phyloP scores from a whole-genome alignment of 2,888 invertebrate species.

The Pristionchus japonicus region DNA sequence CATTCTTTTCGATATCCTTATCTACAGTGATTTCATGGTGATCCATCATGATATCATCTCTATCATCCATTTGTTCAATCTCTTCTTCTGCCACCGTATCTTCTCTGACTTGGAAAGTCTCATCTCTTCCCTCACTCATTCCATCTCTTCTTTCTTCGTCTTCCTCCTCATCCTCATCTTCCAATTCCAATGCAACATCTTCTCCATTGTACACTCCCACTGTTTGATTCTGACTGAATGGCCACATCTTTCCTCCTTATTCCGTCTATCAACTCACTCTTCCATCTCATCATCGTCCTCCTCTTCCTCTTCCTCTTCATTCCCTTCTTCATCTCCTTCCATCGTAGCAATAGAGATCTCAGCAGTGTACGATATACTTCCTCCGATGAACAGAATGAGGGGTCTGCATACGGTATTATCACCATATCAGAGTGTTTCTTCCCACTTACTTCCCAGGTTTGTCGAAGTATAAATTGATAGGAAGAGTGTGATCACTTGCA shows the following conservation, averaged over 20 bases:
- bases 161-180: slow-evolving; percentile 39
- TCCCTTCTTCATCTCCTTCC: slow-evolving; percentile 32
- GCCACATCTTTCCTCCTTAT: not conserved
- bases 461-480: slow-evolving; percentile 41
- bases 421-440: not conserved
- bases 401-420: not conserved
- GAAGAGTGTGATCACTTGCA: slow-evolving; percentile 18
- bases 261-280: not conserved
- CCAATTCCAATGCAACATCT: slow-evolving; percentile 21
- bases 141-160: slow-evolving; percentile 16
- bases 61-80: not conserved
- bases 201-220: slow-evolving; percentile 34
- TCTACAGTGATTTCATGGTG: not conserved
- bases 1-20: not conserved
- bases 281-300: not conserved
- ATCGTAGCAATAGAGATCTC: slow-evolving; percentile 26
- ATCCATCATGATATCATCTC: not conserved
- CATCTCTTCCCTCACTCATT: not conserved
- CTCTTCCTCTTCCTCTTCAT: not conserved
- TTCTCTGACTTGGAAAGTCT: slow-evolving; percentile 16
- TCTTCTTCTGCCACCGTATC: slow-evolving; percentile 14
- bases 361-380: slow-evolving; percentile 28
- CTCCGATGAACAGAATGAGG: slow-evolving; percentile 29
- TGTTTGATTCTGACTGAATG: slow-evolving; percentile 15
- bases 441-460: slow-evolving; percentile 31